Conservation (phyloP, 2,797 vertebrate genomes). For the Arrhamphus sclerolepis region DNA sequence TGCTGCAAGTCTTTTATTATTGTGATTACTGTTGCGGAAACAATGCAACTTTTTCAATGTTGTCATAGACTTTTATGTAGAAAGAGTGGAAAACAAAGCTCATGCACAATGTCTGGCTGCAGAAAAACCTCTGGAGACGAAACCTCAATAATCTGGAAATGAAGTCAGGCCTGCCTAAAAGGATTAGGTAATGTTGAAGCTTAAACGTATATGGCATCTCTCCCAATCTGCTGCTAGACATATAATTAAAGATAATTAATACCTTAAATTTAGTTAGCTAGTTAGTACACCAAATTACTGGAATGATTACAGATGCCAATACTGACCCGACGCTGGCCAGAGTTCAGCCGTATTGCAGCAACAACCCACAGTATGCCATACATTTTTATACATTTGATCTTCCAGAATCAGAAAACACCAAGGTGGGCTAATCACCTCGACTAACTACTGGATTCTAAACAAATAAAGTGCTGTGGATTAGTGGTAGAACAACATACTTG, state of each 20-base stretch:
- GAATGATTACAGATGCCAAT: neutral
- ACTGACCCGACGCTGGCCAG: neutral
- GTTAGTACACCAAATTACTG: neutral
- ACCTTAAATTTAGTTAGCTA: no score
- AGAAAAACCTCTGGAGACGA: neutral
- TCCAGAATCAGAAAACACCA: no score
- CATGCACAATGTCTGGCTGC: neutral
- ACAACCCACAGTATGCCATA: no score
- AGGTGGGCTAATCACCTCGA: no score
- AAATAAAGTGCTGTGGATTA: no score
- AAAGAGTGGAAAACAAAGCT: neutral
- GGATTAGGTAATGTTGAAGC: neutral
- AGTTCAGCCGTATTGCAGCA: neutral
- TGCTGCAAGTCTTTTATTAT: neutral
- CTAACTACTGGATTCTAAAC: no score
- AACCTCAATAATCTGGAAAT: neutral
- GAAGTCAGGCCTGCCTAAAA: constrained; percentile 1
- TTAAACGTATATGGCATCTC: neutral
- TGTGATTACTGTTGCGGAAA: neutral
- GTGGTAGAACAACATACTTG: no score
- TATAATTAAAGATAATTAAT: neutral
- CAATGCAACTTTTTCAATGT: neutral
- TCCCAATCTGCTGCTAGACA: neutral
- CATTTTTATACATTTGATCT: no score
- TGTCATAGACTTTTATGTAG: no score